These are phyloP conservation scores for Enteromius unitaeniatus DNA, from an alignment of 2,797 vertebrate genomes.

Conservation along the genomic window DNA sequence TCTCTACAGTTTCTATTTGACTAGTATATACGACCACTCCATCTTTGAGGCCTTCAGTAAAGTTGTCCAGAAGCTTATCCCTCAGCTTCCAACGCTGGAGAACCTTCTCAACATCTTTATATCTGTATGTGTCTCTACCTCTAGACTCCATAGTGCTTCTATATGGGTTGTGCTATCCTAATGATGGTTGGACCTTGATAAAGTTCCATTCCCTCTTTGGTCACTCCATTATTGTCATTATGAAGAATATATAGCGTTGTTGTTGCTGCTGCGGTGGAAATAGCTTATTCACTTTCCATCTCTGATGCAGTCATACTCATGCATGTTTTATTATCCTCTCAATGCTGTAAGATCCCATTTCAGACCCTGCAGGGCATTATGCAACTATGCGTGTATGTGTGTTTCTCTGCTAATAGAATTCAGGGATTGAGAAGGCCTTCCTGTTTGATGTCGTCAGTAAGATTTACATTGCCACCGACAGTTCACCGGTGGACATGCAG, in stretches of 20 bases:
- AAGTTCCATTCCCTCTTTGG: slow-evolving; percentile 2
- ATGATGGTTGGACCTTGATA: not conserved
- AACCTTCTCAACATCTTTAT: slow-evolving; percentile 99
- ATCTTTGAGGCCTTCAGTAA: slow-evolving; percentile 99
- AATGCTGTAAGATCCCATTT: slow-evolving; percentile 24
- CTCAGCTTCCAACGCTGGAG: slow-evolving; percentile 96
- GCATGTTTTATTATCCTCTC: slow-evolving; percentile 37
- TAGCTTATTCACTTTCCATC: slow-evolving; percentile 4
- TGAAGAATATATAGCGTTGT: slow-evolving; percentile 13
- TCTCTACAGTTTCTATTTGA: slow-evolving; percentile 94
- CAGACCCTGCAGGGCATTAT: slow-evolving; percentile 38
- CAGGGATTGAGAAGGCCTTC: slow-evolving; percentile 99
- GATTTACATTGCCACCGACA: slow-evolving; percentile 99
- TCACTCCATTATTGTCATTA: not conserved
- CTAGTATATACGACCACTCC: slow-evolving; percentile 99
- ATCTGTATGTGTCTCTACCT: slow-evolving; percentile 82
- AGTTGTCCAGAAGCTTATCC: slow-evolving; percentile 99
- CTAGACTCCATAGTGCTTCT: not conserved
- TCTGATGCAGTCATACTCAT: slow-evolving; percentile 7
- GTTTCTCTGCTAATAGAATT: slow-evolving; percentile 84
- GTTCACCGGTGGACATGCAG: slow-evolving; percentile 99
- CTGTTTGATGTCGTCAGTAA: slow-evolving; percentile 99
- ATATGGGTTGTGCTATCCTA: not conserved
- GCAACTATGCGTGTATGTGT: slow-evolving; percentile 24
- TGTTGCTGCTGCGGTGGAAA: slow-evolving; percentile 14